Base-by-base conservation (phyloP, 2,797 vertebrate species). In the Sparidentex hasta region DNA sequence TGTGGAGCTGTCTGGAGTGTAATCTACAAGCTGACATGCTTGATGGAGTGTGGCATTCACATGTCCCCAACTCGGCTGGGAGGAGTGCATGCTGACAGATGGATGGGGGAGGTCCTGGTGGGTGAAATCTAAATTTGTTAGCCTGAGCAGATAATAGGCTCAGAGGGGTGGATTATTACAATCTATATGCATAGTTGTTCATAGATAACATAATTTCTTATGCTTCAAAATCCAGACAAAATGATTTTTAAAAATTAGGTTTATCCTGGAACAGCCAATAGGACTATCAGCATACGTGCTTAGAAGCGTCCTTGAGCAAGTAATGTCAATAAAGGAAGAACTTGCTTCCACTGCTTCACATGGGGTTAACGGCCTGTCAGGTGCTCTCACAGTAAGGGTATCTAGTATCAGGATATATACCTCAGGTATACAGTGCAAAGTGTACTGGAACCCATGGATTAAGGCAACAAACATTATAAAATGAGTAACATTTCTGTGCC, bases 31-130 rank as follows among this genome's bases (percentile, higher is more conserved):
- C 81, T 84, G 91, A 93, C 90, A 90, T 81, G 86, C 88, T 90
- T 94, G 92, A 94, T 93, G 87, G 87, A 94, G 90, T 88, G 90
- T 88, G 81, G 84, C 90, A 78, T 90, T 90, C 89, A 90, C 83
- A 88, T 86, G 74, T 91, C 88, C 87, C 84, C 71, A 84, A 86
- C 88, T 81, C 68, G 14, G 70, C 76, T 86, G 80, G 87, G 84
- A 92, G 85, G 86, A 88, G 71, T 79, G 83, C 83, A 48, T 47
- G 73, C 88, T 83, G 87, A 87, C 92, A 93, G 92, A 93, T 88
- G 90, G 91, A 91, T 88, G 90, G 84, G 88, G 87, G 87, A 90
- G 91, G 88, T 88, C 90, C 87, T 86, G 88, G 89, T 91, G 88
- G 85, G 85, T 86, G 85, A 92, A 90, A 90, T 90, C 85, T 89